Evolutionary conservation across 2,888 invertebrate species (phyloP).

Genomic region (Crossocerus cetratus): DNA sequence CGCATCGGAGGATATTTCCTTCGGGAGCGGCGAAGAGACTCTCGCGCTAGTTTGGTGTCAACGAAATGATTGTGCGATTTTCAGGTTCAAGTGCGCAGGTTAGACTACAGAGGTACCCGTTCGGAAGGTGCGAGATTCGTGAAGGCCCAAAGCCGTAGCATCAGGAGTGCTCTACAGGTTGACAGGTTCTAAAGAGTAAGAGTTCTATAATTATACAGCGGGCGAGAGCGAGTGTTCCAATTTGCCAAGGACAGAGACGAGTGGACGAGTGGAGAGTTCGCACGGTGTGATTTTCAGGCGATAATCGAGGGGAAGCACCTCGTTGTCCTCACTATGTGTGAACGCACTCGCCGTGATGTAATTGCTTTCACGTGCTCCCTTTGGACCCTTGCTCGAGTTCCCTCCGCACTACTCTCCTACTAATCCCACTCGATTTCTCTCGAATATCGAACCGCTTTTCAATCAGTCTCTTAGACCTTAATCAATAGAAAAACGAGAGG

Average conservation of each 20-base stretch:
- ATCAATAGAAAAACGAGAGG: not conserved
- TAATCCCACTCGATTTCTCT: constrained; percentile 1
- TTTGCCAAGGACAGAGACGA: constrained; percentile 63
- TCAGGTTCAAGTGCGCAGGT: constrained; percentile 43
- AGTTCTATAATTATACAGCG: constrained; percentile 53
- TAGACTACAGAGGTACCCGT: constrained; percentile 6
- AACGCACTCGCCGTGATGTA: constrained; percentile 45
- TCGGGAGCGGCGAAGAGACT: not conserved
- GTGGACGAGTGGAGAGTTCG: constrained; percentile 25
- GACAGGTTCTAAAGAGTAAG: constrained; percentile 35
- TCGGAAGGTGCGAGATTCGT: constrained; percentile 36
- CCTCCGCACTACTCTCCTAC: not conserved
- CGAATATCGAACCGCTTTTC: constrained; percentile 2
- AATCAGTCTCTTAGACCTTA: not conserved
- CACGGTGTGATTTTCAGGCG: constrained; percentile 44
- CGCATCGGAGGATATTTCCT: constrained; percentile 10
- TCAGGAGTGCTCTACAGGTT: constrained; percentile 56
- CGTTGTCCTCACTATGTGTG: constrained; percentile 20
- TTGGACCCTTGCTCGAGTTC: constrained; percentile 37
- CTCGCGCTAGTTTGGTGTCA: constrained; percentile 4
- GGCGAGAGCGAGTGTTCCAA: constrained; percentile 64
- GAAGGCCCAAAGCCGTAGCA: constrained; percentile 29
- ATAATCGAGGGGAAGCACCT: constrained; percentile 45
- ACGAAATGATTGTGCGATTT: constrained; percentile 26
- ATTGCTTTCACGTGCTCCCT: constrained; percentile 43